Evolutionary conservation across 2,888 invertebrate species (phyloP).

Genomic region (Netelia fuscicornis): DNA sequence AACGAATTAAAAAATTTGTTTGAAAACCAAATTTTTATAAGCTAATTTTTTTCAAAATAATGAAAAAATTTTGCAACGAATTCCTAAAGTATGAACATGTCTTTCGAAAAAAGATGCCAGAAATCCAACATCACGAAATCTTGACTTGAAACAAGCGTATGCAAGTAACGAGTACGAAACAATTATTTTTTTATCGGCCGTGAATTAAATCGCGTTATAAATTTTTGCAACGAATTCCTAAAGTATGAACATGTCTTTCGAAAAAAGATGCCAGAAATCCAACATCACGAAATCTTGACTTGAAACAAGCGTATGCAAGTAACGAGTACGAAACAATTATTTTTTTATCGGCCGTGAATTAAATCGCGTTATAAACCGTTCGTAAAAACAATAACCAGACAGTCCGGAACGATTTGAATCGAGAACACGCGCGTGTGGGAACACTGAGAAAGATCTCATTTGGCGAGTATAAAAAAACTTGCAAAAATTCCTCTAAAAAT

Average conservation of each 20-base stretch:
- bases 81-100: not conserved
- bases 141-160: not conserved
- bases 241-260: not conserved
- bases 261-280: not conserved
- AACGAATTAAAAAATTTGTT: not conserved
- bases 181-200: constrained; percentile 2
- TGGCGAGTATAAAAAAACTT: constrained; percentile 25
- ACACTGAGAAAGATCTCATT: not conserved
- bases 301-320: not conserved
- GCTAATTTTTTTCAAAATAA: not conserved
- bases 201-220: not conserved
- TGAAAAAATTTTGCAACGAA: not conserved
- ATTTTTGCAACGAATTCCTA: not conserved
- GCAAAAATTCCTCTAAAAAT: constrained; percentile 39
- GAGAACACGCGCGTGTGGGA: constrained; percentile 7
- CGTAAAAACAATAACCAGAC: not conserved
- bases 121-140: too few relatives aligned
- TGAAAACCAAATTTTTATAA: not conserved
- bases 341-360: not conserved
- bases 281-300: not conserved
- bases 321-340: not conserved
- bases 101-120: not conserved
- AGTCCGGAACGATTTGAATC: constrained; percentile 10
- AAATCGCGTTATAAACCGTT: not conserved
- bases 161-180: not conserved